Base-by-base conservation (phyloP, 2,113 vertebrate species). In the Carassius carassius region DNA sequence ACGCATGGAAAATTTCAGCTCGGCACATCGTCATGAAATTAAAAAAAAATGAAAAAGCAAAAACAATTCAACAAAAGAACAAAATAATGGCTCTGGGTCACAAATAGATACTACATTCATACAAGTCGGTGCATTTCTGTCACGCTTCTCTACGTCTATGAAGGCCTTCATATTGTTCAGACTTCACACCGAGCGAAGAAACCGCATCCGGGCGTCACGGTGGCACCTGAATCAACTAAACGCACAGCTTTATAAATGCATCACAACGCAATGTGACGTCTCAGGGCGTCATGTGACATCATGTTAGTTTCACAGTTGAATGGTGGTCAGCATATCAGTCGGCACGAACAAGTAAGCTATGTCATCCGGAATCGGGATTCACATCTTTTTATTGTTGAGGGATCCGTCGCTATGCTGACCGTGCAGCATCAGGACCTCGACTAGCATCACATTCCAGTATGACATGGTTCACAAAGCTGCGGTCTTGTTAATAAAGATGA, bases 101-200 rank as follows among this genome's bases (percentile, higher is more conserved):
- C 88, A 88, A 88, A 86, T 67, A 89, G 87, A 89, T 91, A 94
- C 93, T 94, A 95, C 94, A 95, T 94, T 95, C 94, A 94, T 93
- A 94, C 93, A 95, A 91, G 93, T 94, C 94, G 93, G 94, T 95
- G 94, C 93, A 92, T 89, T 91, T 90, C 73, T 80, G 87, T 60
- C 69, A 67, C 25, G 81, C 89, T 94, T 90, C 56, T 44, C 92
- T 92, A 84, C 60, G 82, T 93, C 94, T 95, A 95, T 95, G 95
- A 95, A 95, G 95, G 95, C 95, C 94, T 95, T 95, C 95, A 95
- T 95, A 93, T 29, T 0, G 74, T 32, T 76, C 74, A 94, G 90
- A 85, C 85, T 78, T 77, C 78, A 29, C 65, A 25, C 77, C 47
- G 29, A 78, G 74, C 23, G 58, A 47, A 41, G 29, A n/a, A 63